phyloP scores from a whole-genome alignment of 2,888 invertebrate genomes.

The Aleiodes testaceus region DNA sequence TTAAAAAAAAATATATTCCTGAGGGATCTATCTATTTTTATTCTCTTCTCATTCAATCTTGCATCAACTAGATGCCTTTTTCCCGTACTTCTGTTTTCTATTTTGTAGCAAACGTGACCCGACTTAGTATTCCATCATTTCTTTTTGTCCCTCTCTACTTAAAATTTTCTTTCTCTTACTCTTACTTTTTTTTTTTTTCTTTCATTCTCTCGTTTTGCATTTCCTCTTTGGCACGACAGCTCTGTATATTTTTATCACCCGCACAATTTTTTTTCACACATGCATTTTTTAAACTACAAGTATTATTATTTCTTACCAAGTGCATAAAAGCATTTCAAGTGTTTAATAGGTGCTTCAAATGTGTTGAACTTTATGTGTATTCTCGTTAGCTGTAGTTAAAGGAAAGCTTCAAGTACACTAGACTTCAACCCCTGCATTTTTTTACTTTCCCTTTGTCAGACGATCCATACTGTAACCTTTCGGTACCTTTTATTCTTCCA shows the following conservation, averaged over 20 bases:
- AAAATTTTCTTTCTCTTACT: constrained; percentile 29
- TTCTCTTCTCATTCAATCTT: constrained; percentile 49
- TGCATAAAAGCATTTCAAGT: constrained; percentile 70
- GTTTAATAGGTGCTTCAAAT: constrained; percentile 62
- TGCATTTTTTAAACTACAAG: constrained; percentile 39
- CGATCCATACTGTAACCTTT: not conserved
- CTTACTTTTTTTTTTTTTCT: constrained; percentile 28
- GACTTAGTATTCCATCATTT: constrained; percentile 49
- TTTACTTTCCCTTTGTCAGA: constrained; percentile 12
- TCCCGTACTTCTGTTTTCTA: constrained; percentile 44
- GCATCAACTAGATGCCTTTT: constrained; percentile 29
- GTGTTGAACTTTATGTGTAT: constrained; percentile 38
- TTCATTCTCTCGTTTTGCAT: not conserved
- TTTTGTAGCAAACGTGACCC: constrained; percentile 52
- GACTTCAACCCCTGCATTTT: constrained; percentile 1
- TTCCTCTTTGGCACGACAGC: constrained; percentile 6
- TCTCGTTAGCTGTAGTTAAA: constrained; percentile 38
- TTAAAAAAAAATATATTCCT: not conserved
- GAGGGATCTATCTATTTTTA: constrained; percentile 46
- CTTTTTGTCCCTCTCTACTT: constrained; percentile 29
- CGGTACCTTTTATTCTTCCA: not conserved
- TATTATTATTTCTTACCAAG: constrained; percentile 63
- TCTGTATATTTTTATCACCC: constrained; percentile 10
- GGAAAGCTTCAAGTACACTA: constrained; percentile 35
- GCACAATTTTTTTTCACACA: constrained; percentile 34